Percentiles rank a stretch among this genome's conserved stretches.
These are phyloP conservation scores for Cygnus olor DNA, from an alignment of 2,797 vertebrate species.

Conservation along the genomic window DNA sequence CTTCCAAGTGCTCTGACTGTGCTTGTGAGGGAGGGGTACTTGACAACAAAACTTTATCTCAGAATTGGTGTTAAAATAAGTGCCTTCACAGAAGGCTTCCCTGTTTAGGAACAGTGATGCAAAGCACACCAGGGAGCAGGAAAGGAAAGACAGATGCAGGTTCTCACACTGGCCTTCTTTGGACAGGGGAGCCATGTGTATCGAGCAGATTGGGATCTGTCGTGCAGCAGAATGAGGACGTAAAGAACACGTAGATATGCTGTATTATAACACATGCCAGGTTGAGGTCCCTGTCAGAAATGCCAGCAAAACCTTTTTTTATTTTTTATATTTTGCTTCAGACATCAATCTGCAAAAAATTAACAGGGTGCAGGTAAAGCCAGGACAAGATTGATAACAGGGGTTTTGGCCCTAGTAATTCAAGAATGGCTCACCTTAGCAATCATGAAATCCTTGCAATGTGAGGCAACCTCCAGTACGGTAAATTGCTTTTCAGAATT, in stretches of 20 bases:
- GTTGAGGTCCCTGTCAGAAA: not conserved
- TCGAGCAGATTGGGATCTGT: not conserved
- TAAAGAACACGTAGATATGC: not conserved
- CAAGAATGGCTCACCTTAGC: not conserved
- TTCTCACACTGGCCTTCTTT: not conserved
- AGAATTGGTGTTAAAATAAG: conserved; percentile 27
- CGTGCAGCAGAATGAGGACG: not conserved
- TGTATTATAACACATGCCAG: not conserved
- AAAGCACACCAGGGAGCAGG: not conserved
- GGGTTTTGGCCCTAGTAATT: not conserved
- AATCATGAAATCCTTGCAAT: not conserved
- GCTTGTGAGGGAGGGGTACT: conserved; percentile 10
- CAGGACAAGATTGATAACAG: not conserved
- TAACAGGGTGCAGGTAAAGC: not conserved
- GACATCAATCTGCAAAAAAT: not conserved
- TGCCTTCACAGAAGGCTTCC: not conserved
- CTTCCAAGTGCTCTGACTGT: conserved; percentile 42
- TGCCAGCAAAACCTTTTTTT: not conserved
- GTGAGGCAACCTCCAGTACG: not conserved
- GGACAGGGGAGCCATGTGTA: fast-evolving
- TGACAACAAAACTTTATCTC: conserved; percentile 26
- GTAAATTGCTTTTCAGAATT: not conserved
- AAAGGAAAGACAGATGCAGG: not conserved
- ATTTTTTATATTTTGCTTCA: not conserved
- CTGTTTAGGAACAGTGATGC: not conserved